Evolutionary conservation across 2,888 invertebrate species (phyloP).

Genomic region (Drosophila histrio): DNA sequence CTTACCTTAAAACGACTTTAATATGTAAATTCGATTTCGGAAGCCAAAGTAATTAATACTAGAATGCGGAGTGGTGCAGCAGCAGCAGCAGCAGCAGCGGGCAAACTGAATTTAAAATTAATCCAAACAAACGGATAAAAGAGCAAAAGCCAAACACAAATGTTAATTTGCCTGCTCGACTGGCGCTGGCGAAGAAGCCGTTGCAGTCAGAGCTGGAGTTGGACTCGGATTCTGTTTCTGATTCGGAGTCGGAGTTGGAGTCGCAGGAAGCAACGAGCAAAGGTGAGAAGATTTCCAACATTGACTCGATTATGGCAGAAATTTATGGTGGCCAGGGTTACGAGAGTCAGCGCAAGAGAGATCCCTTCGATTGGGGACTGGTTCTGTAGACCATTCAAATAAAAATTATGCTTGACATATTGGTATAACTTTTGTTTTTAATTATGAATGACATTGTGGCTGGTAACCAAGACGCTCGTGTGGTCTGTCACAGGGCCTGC

Average conservation of each 20-base stretch:
- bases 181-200: conserved; percentile 31
- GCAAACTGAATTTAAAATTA: conserved; percentile 79
- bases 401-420: conserved; percentile 81
- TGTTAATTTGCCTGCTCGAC: conserved; percentile 68
- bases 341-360: neutral
- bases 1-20: conserved; percentile 78
- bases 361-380: conserved; percentile 27
- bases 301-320: conserved; percentile 81
- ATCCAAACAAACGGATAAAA: conserved; percentile 81
- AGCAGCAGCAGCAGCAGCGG: conserved; percentile 40
- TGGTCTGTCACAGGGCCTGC: conserved; percentile 70
- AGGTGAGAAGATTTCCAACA: conserved; percentile 82
- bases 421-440: conserved; percentile 80
- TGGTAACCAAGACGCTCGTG: conserved; percentile 53
- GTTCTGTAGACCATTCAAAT: conserved; percentile 63
- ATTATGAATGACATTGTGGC: conserved; percentile 76
- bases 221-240: neutral
- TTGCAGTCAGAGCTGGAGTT: neutral
- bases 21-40: conserved; percentile 84
- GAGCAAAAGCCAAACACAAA: conserved; percentile 77
- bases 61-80: conserved; percentile 63
- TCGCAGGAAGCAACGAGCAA: conserved; percentile 67
- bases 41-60: conserved; percentile 84
- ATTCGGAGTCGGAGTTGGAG: neutral
- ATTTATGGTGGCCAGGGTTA: conserved; percentile 72